These are phyloP conservation scores for Brachypteracias leptosomus DNA, from an alignment of 2,113 vertebrate genomes.

Conservation along the genomic window DNA sequence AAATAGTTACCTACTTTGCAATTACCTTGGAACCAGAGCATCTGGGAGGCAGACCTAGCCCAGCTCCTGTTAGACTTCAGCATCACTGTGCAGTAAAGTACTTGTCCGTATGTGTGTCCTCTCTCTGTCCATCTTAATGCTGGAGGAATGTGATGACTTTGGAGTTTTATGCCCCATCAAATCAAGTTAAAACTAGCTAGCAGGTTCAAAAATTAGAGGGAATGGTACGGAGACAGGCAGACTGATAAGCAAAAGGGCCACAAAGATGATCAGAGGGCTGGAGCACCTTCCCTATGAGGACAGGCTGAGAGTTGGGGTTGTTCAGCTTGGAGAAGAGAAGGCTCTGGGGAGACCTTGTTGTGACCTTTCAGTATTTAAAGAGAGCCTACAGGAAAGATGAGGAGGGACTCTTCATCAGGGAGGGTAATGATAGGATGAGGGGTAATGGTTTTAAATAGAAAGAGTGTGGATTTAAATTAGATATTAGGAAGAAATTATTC, in stretches of 20 bases:
- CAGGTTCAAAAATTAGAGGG: neutral
- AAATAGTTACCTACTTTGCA: neutral
- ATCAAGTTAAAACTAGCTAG: neutral
- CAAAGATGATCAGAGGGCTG: neutral
- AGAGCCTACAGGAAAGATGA: neutral
- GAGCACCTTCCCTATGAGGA: neutral
- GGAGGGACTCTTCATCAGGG: neutral
- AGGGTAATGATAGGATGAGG: neutral
- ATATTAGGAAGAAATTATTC: neutral
- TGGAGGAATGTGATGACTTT: neutral
- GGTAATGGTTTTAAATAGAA: neutral
- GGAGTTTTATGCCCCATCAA: neutral
- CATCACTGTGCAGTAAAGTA: neutral
- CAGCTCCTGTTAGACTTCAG: neutral
- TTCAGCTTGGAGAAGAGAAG: neutral
- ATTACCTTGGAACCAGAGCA: neutral
- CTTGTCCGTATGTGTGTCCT: neutral
- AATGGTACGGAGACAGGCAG: neutral
- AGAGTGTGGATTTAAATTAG: neutral
- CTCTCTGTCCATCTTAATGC: neutral
- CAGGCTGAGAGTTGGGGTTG: neutral
- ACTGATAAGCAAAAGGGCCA: fast-evolving
- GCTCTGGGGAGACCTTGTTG: neutral
- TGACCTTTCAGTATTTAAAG: neutral
- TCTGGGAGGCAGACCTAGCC: neutral